A percentile compares a stretch with the other conserved stretches of the same genome.
Conservation (phyloP, 2,888 invertebrate genomes). For the Drosophila sordidula region DNA sequence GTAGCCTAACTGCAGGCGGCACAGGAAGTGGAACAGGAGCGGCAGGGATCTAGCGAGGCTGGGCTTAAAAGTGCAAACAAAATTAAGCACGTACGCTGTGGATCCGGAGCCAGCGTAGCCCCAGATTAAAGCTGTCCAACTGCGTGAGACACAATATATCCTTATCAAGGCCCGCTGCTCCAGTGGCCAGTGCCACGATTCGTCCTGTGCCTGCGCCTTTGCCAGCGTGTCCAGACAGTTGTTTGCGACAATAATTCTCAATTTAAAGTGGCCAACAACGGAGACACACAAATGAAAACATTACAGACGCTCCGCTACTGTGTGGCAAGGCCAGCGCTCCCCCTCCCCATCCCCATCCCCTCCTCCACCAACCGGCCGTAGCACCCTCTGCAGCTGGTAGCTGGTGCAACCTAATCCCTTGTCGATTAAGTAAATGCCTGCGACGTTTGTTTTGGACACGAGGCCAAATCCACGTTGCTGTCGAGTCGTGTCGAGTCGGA, state of each 20-base stretch:
- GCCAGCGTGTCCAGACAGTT: slow-evolving; percentile 37
- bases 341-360: neutral
- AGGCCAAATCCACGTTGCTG: slow-evolving; percentile 36
- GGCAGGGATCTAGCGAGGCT: slow-evolving; percentile 39
- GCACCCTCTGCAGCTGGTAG: slow-evolving; percentile 7
- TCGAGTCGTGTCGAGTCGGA: slow-evolving; percentile 32
- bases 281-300: slow-evolving; percentile 55
- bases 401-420: slow-evolving; percentile 78
- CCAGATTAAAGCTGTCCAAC: slow-evolving; percentile 81
- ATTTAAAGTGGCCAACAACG: slow-evolving; percentile 70
- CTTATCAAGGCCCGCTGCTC: slow-evolving; percentile 67
- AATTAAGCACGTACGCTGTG: slow-evolving; percentile 77
- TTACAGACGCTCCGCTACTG: slow-evolving; percentile 33
- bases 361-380: no score
- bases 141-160: slow-evolving; percentile 82
- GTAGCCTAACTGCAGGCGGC: slow-evolving; percentile 77
- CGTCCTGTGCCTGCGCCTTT: slow-evolving; percentile 21
- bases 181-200: slow-evolving; percentile 13
- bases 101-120: slow-evolving; percentile 57
- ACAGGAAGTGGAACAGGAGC: neutral
- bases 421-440: slow-evolving; percentile 83
- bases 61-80: slow-evolving; percentile 81
- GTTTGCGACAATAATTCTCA: slow-evolving; percentile 81
- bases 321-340: neutral
- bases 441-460: slow-evolving; percentile 72